Evolutionary conservation across 1,140 invertebrate species (phyloP), one percentile per base, ranked within the genome.

Genomic region (Samia ricini): DNA sequence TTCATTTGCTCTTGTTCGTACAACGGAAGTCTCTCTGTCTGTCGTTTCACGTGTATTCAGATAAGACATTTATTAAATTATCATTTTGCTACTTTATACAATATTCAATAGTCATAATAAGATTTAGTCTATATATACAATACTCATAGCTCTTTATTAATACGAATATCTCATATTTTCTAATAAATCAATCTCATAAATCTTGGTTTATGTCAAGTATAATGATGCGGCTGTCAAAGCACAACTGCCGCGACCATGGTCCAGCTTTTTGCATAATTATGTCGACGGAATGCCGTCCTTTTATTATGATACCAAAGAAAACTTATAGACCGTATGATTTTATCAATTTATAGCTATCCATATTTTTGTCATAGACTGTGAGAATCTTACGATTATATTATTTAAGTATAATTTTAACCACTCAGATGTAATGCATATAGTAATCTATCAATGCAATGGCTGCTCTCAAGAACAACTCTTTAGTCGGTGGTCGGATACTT

Each of bases 211-310:
- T 81, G 86, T 88, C 83, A 86, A 85, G 74, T 81, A 86, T 89
- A 89, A 88, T 83, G 85, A 89, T 83, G 84, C 76, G 74, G 69
- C 76, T 77, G 80, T 84, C 85, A 90, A 90, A 90, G 87, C 68
- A 64, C 71, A 70, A 69, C 87, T 79, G 87, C 33, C 33, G 74
- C 79, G 82, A 56, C 78, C 83, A 77, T 62, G 68, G 83, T 81
- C 85, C 82, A 83, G 83, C 81, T 88, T 88, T 90, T 88, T 88
- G 85, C 85, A 90, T 90, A 90, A 90, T 90, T 86, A 86, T 74
- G 75, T 61, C 66, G 69, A 72, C 73, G 85, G 85, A 88, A 90
- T 88, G 83, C 77, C 81, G 85, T 79, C 76, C 81, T 68, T 80
- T 79, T 85, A 82, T 88, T 87, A 88, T 88, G 75, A 87, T 88